A percentile compares a stretch with the other conserved stretches of the same genome.
Evolutionary conservation across 2,797 vertebrate genomes (phyloP).

Genomic region (Intellagama lesueurii): DNA sequence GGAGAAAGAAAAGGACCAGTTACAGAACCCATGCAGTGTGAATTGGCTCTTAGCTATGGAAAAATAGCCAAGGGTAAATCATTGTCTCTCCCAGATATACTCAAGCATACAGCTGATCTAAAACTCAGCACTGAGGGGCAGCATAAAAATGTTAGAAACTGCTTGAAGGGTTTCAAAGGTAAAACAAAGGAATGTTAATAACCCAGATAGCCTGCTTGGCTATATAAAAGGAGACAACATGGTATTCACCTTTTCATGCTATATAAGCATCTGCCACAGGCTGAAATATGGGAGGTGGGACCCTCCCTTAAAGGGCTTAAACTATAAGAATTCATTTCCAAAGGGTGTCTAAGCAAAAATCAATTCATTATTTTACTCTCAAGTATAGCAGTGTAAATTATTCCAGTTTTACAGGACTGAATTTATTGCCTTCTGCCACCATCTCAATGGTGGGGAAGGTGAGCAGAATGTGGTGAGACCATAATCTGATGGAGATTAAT

Average conservation of each 20-base stretch:
- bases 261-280: slow-evolving; percentile 6
- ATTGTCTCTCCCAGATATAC: neutral
- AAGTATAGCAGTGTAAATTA: slow-evolving; percentile 19
- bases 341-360: slow-evolving; percentile 43
- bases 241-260: slow-evolving; percentile 6
- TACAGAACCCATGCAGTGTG: neutral
- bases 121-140: neutral
- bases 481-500: neutral
- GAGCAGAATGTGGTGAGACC: neutral
- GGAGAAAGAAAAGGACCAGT: neutral
- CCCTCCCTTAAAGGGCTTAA: slow-evolving; percentile 39
- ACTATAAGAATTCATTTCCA: slow-evolving; percentile 35
- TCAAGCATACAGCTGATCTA: neutral
- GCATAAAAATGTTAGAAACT: neutral
- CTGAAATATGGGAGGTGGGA: neutral
- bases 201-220: neutral
- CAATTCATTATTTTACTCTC: slow-evolving; percentile 21
- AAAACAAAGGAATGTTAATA: fast-evolving
- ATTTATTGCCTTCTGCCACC: neutral
- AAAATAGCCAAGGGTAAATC: neutral
- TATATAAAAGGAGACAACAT: fast-evolving
- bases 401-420: slow-evolving; percentile 7
- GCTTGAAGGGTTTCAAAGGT: neutral
- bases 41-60: neutral
- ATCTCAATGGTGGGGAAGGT: neutral